These are phyloP conservation scores for Liolophura sinensis DNA, from an alignment of 1,140 invertebrate species.

Conservation along the genomic window DNA sequence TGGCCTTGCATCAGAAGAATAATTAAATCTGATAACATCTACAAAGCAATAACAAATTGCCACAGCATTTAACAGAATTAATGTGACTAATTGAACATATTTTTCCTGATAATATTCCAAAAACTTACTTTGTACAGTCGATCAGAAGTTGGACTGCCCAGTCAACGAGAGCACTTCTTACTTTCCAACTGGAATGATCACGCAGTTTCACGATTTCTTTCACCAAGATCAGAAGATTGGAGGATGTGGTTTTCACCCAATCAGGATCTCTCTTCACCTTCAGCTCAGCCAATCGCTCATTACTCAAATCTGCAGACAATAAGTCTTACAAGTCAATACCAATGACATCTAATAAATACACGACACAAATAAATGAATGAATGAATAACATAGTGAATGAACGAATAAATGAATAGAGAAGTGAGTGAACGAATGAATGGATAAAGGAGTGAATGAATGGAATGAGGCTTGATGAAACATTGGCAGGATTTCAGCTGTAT, in stretches of 20 bases:
- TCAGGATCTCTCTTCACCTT: constrained; percentile 27
- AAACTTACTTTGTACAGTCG: constrained; percentile 30
- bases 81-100: too few species aligned
- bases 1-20: too few species aligned
- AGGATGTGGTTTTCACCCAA: constrained; percentile 32
- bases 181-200: constrained; percentile 37
- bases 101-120: too few species aligned
- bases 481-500: too few species aligned
- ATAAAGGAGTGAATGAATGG: not conserved
- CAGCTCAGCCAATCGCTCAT: constrained; percentile 26
- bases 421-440: too few species aligned
- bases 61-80: too few species aligned
- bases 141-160: constrained; percentile 35
- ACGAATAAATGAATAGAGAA: too few species aligned
- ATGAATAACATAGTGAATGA: too few species aligned
- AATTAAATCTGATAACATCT: too few species aligned
- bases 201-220: constrained; percentile 33
- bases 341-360: not conserved
- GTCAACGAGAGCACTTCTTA: constrained; percentile 33
- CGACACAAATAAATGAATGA: too few species aligned
- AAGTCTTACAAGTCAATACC: not conserved
- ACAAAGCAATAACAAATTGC: too few species aligned
- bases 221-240: constrained; percentile 32
- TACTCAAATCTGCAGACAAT: constrained; percentile 21
- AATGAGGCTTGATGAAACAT: not conserved